A percentile compares a stretch with the other conserved stretches of the same genome.
Conservation (phyloP, 2,888 invertebrate genomes). For the Tortrix viridana region DNA sequence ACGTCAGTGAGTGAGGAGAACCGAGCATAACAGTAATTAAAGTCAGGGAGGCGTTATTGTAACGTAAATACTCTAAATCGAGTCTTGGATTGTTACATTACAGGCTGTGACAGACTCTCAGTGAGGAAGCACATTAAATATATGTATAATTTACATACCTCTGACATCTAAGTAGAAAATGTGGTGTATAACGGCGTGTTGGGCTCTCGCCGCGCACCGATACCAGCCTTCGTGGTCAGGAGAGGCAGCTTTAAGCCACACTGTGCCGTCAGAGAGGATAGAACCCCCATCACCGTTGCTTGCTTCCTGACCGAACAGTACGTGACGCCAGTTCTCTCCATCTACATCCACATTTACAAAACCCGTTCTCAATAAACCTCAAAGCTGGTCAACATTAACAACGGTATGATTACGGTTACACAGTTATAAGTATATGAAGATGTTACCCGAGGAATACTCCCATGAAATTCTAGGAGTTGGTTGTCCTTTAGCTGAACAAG, state of each 20-base stretch:
- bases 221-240: slow-evolving; percentile 93
- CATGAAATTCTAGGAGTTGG: slow-evolving; percentile 90
- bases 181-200: slow-evolving; percentile 74
- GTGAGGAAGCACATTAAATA: too few species aligned
- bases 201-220: slow-evolving; percentile 89
- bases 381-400: too few species aligned
- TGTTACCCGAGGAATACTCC: slow-evolving; percentile 88
- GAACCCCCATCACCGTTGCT: slow-evolving; percentile 80
- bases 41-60: too few species aligned
- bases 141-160: slow-evolving; percentile 53
- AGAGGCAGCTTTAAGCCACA: slow-evolving; percentile 88
- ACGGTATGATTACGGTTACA: background rate
- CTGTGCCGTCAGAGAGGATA: slow-evolving; percentile 88
- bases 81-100: too few species aligned
- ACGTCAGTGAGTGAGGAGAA: too few species aligned
- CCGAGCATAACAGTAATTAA: too few species aligned
- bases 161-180: slow-evolving; percentile 75
- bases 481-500: slow-evolving; percentile 92
- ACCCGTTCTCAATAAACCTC: too few species aligned
- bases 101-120: too few species aligned
- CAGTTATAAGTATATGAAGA: background rate
- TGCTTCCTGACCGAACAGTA: slow-evolving; percentile 75
- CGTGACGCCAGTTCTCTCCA: slow-evolving; percentile 77
- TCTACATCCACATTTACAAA: slow-evolving; percentile 50
- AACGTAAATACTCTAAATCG: too few species aligned